Percentiles rank a stretch among this genome's conserved stretches.
phyloP scores from a whole-genome alignment of 1,140 invertebrate species.

The Araneus ventricosus region DNA sequence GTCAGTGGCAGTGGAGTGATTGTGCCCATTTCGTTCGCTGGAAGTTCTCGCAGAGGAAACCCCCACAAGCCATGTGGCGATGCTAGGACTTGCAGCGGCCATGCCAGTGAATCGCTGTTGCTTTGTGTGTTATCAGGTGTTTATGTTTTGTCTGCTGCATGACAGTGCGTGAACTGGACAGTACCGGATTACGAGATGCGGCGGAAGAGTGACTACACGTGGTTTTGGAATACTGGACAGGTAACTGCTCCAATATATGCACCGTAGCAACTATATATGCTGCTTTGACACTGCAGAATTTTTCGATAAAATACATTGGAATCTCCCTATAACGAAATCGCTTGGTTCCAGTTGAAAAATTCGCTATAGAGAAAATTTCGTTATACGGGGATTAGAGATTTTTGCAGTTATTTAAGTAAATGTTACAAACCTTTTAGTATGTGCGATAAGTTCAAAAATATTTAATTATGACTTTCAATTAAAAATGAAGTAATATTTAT shows the following conservation, averaged over 20 bases:
- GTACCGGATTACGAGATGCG: constrained; percentile 32
- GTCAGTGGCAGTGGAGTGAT: constrained; percentile 62
- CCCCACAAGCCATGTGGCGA: constrained; percentile 60
- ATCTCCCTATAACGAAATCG: too few species aligned
- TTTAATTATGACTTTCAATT: too few species aligned
- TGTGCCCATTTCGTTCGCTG: constrained; percentile 51
- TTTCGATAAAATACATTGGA: too few species aligned
- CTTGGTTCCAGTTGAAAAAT: too few species aligned
- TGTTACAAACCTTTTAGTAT: too few species aligned
- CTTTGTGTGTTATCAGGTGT: neutral
- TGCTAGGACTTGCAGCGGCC: neutral
- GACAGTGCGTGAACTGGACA: constrained; percentile 1
- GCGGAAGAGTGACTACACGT: constrained; percentile 14
- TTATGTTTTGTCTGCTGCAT: constrained; percentile 9
- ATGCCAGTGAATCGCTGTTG: neutral
- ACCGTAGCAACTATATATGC: too few species aligned
- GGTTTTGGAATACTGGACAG: constrained; percentile 64
- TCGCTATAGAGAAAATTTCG: too few species aligned
- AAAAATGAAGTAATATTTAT: too few species aligned
- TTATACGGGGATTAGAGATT: too few species aligned
- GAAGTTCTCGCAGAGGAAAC: constrained; percentile 25
- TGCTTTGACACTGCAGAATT: neutral
- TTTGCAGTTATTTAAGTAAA: too few species aligned
- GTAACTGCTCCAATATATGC: neutral
- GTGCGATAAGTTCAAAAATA: too few species aligned